Conservation (phyloP, 2,113 vertebrate species). For the Sterna hirundo region DNA sequence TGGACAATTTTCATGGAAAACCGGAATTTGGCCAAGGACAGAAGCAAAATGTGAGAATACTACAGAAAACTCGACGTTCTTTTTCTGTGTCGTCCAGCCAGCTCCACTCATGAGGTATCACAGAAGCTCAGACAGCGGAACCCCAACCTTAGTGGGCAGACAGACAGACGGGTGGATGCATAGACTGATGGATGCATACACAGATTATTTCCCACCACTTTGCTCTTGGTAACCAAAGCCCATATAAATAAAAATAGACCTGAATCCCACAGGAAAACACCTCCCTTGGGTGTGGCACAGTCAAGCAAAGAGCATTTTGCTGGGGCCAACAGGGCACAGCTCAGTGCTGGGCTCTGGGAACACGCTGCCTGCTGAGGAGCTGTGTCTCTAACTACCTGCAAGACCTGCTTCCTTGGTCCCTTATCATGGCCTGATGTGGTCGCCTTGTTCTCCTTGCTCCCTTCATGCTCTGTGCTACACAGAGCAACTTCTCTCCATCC, state of each 20-base stretch:
- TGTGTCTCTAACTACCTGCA: neutral
- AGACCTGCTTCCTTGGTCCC: neutral
- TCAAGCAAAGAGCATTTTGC: neutral
- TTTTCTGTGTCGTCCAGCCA: neutral
- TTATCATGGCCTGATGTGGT: neutral
- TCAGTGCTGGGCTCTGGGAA: neutral
- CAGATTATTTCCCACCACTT: neutral
- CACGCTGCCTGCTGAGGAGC: neutral
- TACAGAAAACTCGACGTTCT: neutral
- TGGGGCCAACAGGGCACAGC: neutral
- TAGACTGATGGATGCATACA: neutral
- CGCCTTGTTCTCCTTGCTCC: neutral
- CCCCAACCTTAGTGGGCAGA: neutral
- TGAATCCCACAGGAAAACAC: neutral
- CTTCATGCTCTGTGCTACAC: neutral
- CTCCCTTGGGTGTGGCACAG: neutral
- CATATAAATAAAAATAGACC: neutral
- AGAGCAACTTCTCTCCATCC: neutral
- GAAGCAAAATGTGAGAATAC: neutral
- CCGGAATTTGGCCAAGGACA: neutral
- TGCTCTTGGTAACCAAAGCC: neutral
- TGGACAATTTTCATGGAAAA: slow-evolving; percentile 32
- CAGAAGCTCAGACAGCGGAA: neutral
- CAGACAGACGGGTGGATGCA: neutral
- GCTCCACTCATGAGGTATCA: neutral